Conservation (phyloP, 2,113 vertebrate genomes). For the Scolopax mira region DNA sequence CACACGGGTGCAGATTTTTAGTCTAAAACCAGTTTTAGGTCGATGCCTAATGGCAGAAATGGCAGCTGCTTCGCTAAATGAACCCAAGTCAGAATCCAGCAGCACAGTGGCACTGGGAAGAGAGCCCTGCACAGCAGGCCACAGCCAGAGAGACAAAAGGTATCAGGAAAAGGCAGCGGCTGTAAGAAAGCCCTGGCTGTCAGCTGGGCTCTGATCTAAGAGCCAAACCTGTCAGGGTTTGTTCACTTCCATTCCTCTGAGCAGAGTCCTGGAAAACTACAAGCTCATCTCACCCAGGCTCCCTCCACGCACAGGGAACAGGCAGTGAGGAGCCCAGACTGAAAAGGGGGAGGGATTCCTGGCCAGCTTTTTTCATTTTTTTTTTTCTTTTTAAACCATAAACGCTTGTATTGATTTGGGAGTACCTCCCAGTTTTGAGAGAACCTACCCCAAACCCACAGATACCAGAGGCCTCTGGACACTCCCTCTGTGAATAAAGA, state of each 20-base stretch:
- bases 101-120: not conserved
- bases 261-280: conserved; percentile 17
- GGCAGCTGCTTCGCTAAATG: not conserved
- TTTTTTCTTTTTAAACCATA: not conserved
- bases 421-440: not conserved
- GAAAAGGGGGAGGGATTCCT: not conserved
- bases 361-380: not conserved
- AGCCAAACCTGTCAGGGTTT: conserved; percentile 30
- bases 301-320: not conserved
- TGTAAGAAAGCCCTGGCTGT: not conserved
- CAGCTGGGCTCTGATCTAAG: conserved; percentile 10
- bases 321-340: not conserved
- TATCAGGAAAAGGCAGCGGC: not conserved
- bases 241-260: conserved; percentile 6
- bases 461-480: not conserved
- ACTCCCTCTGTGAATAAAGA: not conserved
- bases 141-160: not conserved
- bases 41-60: not conserved
- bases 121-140: not conserved
- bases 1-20: not conserved
- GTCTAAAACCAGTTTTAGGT: not conserved
- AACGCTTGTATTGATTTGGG: not conserved
- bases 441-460: not conserved
- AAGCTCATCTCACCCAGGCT: not conserved
- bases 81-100: not conserved